phyloP scores from a whole-genome alignment of 2,797 vertebrate genomes.

The Takifugu rubripes region DNA sequence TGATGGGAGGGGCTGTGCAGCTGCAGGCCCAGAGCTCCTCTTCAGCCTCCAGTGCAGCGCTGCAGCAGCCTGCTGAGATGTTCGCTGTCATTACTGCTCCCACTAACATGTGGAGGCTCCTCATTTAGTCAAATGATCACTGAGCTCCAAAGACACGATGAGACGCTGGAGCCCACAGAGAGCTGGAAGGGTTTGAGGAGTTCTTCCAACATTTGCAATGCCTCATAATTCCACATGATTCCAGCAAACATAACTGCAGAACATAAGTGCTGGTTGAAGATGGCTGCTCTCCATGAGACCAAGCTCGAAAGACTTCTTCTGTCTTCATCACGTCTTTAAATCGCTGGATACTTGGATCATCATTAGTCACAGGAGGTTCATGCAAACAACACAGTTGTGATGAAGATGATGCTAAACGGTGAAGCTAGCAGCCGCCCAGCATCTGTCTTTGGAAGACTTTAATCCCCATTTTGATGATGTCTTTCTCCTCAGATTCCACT shows the following conservation, averaged over 20 bases:
- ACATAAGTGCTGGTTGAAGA: too few relatives aligned
- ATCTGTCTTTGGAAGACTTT: too few relatives aligned
- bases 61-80: slow-evolving; percentile 89
- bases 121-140: slow-evolving; percentile 97
- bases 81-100: slow-evolving; percentile 85
- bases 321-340: slow-evolving; percentile 24
- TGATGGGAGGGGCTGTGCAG: slow-evolving; percentile 80
- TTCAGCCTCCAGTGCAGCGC: slow-evolving; percentile 82
- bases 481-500: too few relatives aligned
- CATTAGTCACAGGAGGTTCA: too few relatives aligned
- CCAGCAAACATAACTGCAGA: slow-evolving; percentile 37
- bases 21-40: slow-evolving; percentile 87
- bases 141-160: slow-evolving; percentile 88
- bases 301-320: slow-evolving; percentile 2
- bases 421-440: too few relatives aligned
- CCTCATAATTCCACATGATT: slow-evolving; percentile 70
- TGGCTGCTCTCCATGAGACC: slow-evolving; percentile 8
- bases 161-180: slow-evolving; percentile 88
- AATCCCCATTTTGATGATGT: too few relatives aligned
- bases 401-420: too few relatives aligned
- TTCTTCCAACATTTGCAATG: slow-evolving; percentile 96
- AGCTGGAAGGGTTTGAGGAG: slow-evolving; percentile 90
- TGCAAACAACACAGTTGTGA: too few relatives aligned
- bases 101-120: slow-evolving; percentile 88
- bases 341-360: too few relatives aligned